These are phyloP conservation scores for Tenebrosternarchus preto DNA, from an alignment of 2,113 vertebrate species.

Conservation along the genomic window DNA sequence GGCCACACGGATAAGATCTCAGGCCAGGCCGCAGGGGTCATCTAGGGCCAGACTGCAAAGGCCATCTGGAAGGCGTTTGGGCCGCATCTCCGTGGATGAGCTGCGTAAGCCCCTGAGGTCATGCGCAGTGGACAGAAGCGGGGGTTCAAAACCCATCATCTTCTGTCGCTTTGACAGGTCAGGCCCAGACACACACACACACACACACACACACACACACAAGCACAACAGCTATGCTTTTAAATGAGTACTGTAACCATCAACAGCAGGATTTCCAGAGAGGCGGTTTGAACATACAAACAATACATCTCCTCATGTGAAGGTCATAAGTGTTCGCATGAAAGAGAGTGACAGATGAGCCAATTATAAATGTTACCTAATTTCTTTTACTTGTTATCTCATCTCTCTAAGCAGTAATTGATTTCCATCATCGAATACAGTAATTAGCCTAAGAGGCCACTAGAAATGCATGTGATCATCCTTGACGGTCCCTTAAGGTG, in stretches of 20 bases:
- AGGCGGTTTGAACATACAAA: too few relatives aligned
- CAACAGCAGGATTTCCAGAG: too few relatives aligned
- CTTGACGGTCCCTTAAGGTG: slow-evolving; percentile 18
- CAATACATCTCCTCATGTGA: too few relatives aligned
- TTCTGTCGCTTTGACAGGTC: neutral
- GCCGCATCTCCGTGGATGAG: slow-evolving; percentile 62
- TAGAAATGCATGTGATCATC: neutral
- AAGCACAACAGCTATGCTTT: too few relatives aligned
- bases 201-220: too few relatives aligned
- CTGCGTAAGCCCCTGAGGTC: slow-evolving; percentile 45
- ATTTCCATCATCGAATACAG: slow-evolving; percentile 21
- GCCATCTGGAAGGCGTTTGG: slow-evolving; percentile 85
- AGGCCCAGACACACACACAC: slow-evolving; percentile 20
- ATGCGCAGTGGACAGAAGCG: slow-evolving; percentile 32
- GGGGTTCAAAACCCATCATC: slow-evolving; percentile 21
- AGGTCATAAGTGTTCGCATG: too few relatives aligned
- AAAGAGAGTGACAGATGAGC: neutral
- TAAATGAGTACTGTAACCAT: neutral
- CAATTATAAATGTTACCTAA: neutral
- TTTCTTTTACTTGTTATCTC: slow-evolving; percentile 14
- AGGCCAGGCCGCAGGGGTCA: slow-evolving; percentile 81
- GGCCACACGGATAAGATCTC: slow-evolving; percentile 49
- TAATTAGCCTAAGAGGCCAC: slow-evolving; percentile 33
- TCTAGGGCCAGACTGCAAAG: slow-evolving; percentile 83
- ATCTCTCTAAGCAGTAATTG: neutral